Base-by-base conservation (phyloP, 2,888 invertebrate species). In the Alcis repandata region DNA sequence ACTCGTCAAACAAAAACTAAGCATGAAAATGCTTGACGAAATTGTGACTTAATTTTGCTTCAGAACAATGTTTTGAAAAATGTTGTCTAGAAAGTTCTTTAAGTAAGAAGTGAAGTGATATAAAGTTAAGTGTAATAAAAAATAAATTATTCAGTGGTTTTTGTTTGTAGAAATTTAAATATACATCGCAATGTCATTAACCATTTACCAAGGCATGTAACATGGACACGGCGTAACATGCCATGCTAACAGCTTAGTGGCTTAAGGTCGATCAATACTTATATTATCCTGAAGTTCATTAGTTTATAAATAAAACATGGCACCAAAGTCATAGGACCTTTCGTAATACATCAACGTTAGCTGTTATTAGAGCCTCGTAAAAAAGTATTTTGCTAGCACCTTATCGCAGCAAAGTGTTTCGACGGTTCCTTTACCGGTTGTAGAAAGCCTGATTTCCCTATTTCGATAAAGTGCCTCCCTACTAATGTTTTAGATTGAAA, bases 251-350 rank as follows among this genome's bases (percentile, higher is more conserved):
- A 53, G 49, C 27, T 54, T 54, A 56, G 43, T 32, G n/a, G 45
- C 22, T 9, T 52, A 63, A 63, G 63, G 63, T 58, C 52, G 20
- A 58, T 58, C 63, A 38, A 63, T 63, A 56, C 56, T 56, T 20
- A 57, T 45, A 63, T 58, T 45, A 63, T 58, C 22, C 43, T 13
- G 20, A 38, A 57, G 57, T 63, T 57, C 45, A 49, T 62, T 62
- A 57, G 56, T 43, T 52, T 53, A 63, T 52, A 52, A 63, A 46
- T 63, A 58, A 63, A 58, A 51, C 58, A 57, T 63, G 52, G 58
- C 63, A 45, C 27, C 17, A 38, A 40, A 49, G 27, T 38, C 45
- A 49, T 38, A 38, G 22, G 19, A 15, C 15, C 4, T 22, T 9
- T 40, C 40, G 40, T 61, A 54, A 53, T 60, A 60, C 22, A 61